A percentile compares a stretch with the other conserved stretches of the same genome.
Evolutionary conservation across 1,140 invertebrate species (phyloP).

Genomic region (Stegodyphus mimosarum): DNA sequence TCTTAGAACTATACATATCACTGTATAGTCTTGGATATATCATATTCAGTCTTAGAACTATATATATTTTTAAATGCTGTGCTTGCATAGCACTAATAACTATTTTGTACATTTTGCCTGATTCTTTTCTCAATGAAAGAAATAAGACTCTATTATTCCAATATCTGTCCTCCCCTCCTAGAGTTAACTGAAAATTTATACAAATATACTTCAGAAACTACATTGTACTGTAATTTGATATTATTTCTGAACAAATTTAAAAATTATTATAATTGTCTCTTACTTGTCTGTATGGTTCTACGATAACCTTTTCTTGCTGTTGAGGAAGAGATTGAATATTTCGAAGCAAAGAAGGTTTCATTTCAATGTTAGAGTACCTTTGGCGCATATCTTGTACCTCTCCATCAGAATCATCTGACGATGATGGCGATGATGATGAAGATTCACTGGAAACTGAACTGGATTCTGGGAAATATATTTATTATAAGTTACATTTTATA

Average conservation of each 20-base stretch:
- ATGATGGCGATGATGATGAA: constrained; percentile 35
- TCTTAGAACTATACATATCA: no score
- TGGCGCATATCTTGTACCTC: constrained; percentile 6
- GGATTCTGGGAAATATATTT: constrained; percentile 25
- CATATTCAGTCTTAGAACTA: no score
- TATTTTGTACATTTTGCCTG: neutral
- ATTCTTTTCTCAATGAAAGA: neutral
- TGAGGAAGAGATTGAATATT: constrained; percentile 1
- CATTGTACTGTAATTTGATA: no score
- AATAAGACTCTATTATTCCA: no score
- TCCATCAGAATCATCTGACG: constrained; percentile 43
- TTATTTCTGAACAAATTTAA: no score
- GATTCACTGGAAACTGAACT: constrained; percentile 46
- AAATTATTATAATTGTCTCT: neutral
- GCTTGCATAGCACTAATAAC: no score
- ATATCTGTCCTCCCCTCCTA: no score
- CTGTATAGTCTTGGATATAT: no score
- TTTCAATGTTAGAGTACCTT: constrained; percentile 11
- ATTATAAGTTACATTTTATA: no score
- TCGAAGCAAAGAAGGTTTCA: neutral
- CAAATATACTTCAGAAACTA: no score
- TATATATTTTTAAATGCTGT: neutral
- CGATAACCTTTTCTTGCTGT: constrained; percentile 52
- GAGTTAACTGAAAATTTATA: no score
- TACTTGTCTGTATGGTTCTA: constrained; percentile 42